Evolutionary conservation across 2,797 vertebrate genomes (phyloP).

Genomic region (Sarcoramphus papa): DNA sequence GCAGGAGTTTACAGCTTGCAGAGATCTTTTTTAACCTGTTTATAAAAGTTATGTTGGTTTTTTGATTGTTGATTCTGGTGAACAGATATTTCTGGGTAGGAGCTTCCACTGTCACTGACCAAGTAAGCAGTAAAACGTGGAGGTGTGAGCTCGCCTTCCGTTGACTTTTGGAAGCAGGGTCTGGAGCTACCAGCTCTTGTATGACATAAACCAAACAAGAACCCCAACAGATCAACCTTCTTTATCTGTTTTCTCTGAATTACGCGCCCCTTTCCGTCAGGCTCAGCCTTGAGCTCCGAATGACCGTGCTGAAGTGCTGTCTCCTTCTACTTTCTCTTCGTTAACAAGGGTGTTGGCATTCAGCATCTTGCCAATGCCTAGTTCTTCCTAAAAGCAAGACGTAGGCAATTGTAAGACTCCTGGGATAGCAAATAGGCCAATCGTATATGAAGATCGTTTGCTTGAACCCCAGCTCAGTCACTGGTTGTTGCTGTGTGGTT

Average conservation of each 20-base stretch:
- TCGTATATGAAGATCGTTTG: rapidly evolving
- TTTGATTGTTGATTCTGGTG: background rate
- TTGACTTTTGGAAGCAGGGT: background rate
- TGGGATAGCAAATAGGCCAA: background rate
- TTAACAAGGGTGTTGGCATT: rapidly evolving
- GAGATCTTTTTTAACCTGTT: background rate
- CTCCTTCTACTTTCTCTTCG: background rate
- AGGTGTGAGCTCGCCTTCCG: rapidly evolving
- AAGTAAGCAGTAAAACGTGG: rapidly evolving
- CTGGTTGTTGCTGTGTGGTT: background rate
- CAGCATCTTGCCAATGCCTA: background rate
- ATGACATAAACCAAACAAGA: background rate
- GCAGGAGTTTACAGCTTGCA: background rate
- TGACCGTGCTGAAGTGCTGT: background rate
- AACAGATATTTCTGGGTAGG: background rate
- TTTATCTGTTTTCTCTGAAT: background rate
- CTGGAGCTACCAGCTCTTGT: background rate
- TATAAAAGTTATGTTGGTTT: rapidly evolving
- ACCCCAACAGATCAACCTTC: background rate
- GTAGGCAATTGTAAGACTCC: rapidly evolving
- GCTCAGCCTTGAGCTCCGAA: background rate
- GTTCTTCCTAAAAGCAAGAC: background rate
- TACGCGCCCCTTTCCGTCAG: background rate
- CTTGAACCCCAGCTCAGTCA: background rate
- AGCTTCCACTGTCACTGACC: background rate